A percentile compares a stretch with the other conserved stretches of the same genome.
Conservation (phyloP, 2,797 vertebrate species). For the Xerus rutilus region DNA sequence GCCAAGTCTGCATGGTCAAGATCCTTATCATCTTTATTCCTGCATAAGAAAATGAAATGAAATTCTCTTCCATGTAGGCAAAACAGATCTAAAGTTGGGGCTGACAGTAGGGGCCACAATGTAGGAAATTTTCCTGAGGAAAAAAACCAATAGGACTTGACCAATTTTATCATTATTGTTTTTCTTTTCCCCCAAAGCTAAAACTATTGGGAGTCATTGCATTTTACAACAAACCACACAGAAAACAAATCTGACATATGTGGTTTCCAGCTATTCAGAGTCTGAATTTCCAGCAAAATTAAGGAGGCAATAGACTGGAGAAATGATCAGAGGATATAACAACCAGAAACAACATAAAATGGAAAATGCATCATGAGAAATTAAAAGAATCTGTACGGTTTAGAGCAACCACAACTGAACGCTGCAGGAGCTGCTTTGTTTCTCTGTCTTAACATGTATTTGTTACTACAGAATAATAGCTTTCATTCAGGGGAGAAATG, state of each 20-base stretch:
- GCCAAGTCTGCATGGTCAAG: not conserved
- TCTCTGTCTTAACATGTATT: slow-evolving; percentile 71
- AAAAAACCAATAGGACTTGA: slow-evolving; percentile 33
- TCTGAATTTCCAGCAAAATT: slow-evolving; percentile 66
- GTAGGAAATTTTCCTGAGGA: slow-evolving; percentile 30
- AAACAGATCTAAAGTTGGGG: not conserved
- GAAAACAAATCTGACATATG: slow-evolving; percentile 40
- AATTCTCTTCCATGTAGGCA: slow-evolving; percentile 9
- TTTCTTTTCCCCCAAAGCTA: slow-evolving; percentile 65
- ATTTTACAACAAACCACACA: slow-evolving; percentile 53
- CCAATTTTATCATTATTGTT: slow-evolving; percentile 57
- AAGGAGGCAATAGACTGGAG: slow-evolving; percentile 49
- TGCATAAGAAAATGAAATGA: not conserved
- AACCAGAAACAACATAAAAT: slow-evolving; percentile 50
- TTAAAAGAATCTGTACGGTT: slow-evolving; percentile 57
- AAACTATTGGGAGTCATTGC: not conserved
- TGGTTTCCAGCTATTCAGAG: slow-evolving; percentile 58
- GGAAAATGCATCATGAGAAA: slow-evolving; percentile 62
- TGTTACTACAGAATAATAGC: slow-evolving; percentile 82
- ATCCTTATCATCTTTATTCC: not conserved
- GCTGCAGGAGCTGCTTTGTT: slow-evolving; percentile 65
- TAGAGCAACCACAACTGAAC: slow-evolving; percentile 69
- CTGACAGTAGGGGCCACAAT: not conserved
- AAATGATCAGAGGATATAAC: slow-evolving; percentile 57
- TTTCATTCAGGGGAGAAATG: slow-evolving; percentile 78